Percentiles rank a stretch among this genome's conserved stretches.
Conservation (phyloP, 2,888 invertebrate genomes). For the Parnassius orleans region DNA sequence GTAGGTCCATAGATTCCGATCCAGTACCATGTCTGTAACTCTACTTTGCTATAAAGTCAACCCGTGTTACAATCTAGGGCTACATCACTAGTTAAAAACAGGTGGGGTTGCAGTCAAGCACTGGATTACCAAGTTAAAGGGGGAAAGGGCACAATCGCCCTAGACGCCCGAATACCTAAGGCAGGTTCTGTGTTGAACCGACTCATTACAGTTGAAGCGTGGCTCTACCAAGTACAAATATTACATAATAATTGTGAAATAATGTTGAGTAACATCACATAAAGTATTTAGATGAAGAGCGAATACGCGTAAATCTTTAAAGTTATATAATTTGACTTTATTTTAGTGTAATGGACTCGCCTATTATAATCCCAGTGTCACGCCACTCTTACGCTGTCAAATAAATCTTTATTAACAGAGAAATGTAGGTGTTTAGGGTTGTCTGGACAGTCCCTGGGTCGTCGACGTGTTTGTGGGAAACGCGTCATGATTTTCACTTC, state of each 20-base stretch:
- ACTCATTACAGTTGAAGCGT: too few species aligned
- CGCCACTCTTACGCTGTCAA: constrained; percentile 16
- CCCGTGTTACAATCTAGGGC: too few species aligned
- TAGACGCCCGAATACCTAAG: too few species aligned
- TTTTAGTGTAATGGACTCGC: constrained; percentile 20
- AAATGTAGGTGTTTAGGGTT: constrained; percentile 20
- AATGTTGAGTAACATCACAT: constrained; percentile 4
- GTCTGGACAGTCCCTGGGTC: constrained; percentile 1
- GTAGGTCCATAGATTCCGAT: too few species aligned
- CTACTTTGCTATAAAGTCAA: too few species aligned
- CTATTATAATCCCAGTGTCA: constrained; percentile 15
- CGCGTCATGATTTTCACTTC: constrained; percentile 1
- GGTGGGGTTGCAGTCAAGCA: too few species aligned
- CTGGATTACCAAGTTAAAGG: too few species aligned
- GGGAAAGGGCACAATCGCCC: too few species aligned
- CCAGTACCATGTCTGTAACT: too few species aligned
- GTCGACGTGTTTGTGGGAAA: not conserved
- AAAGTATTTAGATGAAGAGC: constrained; percentile 6
- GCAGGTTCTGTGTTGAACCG: too few species aligned
- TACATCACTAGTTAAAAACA: too few species aligned
- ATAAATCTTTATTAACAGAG: constrained; percentile 20
- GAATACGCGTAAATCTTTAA: constrained; percentile 5
- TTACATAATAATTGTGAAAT: not conserved
- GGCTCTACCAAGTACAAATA: too few species aligned
- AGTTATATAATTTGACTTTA: constrained; percentile 20